phyloP scores from a whole-genome alignment of 2,113 vertebrate genomes.

The Anthoscopus minutus region DNA sequence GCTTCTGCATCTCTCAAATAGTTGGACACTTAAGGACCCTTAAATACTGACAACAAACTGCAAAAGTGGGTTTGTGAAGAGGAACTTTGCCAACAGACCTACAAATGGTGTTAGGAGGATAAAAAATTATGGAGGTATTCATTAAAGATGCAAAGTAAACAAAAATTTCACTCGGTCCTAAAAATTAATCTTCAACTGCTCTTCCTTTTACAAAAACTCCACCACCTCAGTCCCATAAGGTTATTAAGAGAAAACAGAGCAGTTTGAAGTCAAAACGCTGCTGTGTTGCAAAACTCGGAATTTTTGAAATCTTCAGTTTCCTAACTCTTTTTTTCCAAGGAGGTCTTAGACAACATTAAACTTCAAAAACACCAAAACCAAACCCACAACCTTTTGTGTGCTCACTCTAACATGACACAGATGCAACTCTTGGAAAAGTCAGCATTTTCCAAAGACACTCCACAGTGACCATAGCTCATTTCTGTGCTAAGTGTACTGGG shows the following conservation, averaged over 20 bases:
- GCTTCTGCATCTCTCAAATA: not conserved
- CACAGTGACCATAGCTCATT: not conserved
- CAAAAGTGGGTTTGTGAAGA: not conserved
- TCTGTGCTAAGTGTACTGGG: not conserved
- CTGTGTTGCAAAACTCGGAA: not conserved
- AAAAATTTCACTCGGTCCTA: not conserved
- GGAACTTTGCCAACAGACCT: not conserved
- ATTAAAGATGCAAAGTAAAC: not conserved
- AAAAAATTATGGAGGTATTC: not conserved
- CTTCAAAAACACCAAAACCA: not conserved
- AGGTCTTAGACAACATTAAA: not conserved
- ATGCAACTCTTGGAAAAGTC: not conserved
- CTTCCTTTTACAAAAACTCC: not conserved
- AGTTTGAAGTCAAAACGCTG: not conserved
- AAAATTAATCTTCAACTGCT: not conserved
- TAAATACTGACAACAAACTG: not conserved
- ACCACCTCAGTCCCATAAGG: not conserved
- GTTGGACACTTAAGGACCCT: not conserved
- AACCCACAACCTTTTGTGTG: not conserved
- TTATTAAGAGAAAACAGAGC: not conserved
- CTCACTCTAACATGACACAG: constrained; percentile 12
- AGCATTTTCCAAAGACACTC: not conserved
- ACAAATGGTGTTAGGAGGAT: not conserved
- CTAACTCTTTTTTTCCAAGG: not conserved
- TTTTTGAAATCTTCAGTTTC: not conserved